Evolutionary conservation across 2,797 vertebrate species (phyloP), one percentile per base, ranked within the genome.

Genomic region (Eulemur albifrons): DNA sequence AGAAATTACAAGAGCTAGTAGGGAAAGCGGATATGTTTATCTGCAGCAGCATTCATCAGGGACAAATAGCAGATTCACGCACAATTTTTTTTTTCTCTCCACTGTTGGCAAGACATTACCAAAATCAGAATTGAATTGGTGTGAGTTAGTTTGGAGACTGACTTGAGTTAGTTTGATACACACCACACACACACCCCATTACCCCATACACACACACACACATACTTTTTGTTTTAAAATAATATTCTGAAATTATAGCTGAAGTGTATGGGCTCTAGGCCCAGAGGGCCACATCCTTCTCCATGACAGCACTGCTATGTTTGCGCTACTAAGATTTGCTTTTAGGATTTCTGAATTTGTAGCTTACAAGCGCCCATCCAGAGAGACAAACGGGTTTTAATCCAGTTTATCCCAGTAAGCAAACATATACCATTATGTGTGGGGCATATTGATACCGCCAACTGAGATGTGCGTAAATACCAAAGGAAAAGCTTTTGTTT

Each of bases 1-100:
- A 98, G 98, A 97, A 97, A 96, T 96, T 77, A 82, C 69, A 93
- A 10, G 32, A 97, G 89, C 73, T 88, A 6, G 65, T 96, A 40
- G 38, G n/a, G 88, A 83, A 97, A 96, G 94, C 63, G n/a, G 73
- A 85, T 95, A 30, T 86, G 94, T 97, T 94, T 97, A 63, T 97
- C 96, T 96, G 87, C 50, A 90, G n/a, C 27, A 75, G 21, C 32
- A 72, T 95, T 95, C 94, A 91, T 80, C 13, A 52, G 80, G 73
- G 59, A 96, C 94, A 85, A 80, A 79, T 57, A 96, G 43, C 73
- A 94, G 79, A 95, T 94, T 61, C 75, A 65, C 70, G 45, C 93
- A 40, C 83, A 57, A 95, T 25, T 96, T 79, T 43, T 50, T 75
- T 11, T 57, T 76, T 11, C 38, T 27, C 27, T 27, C 27, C 43